Conservation (phyloP, 2,888 invertebrate species). For the Eupithecia insigniata region DNA sequence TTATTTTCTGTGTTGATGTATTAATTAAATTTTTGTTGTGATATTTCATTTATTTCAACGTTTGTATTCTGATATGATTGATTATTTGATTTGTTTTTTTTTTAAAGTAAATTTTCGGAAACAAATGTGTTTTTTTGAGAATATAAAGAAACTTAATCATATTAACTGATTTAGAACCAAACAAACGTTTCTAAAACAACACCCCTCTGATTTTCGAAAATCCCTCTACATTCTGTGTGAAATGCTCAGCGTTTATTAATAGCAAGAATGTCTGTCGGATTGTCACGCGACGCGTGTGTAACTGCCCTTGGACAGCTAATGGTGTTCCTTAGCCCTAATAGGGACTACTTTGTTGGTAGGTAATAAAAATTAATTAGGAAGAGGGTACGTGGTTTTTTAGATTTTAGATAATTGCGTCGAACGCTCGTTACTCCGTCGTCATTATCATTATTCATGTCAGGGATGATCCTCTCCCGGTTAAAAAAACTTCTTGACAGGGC, state of each 20-base stretch:
- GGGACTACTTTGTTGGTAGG: constrained; percentile 18
- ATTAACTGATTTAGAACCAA: too few relatives aligned
- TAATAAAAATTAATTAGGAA: background rate
- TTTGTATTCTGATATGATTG: too few relatives aligned
- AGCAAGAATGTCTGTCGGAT: constrained; percentile 35
- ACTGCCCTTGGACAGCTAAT: constrained; percentile 41
- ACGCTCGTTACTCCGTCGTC: background rate
- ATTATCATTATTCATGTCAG: background rate
- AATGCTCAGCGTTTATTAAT: constrained; percentile 41
- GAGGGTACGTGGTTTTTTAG: background rate
- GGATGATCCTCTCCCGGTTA: background rate
- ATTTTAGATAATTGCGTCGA: background rate
- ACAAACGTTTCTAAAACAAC: background rate
- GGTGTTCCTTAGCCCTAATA: constrained; percentile 27
- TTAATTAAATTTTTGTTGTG: too few relatives aligned
- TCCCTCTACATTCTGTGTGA: constrained; percentile 27
- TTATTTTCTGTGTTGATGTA: too few relatives aligned
- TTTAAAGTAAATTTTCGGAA: too few relatives aligned
- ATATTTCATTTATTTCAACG: too few relatives aligned
- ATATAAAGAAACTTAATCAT: too few relatives aligned
- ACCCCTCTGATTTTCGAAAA: background rate
- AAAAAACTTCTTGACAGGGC: background rate
- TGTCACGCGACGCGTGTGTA: constrained; percentile 43
- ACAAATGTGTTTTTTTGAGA: too few relatives aligned
- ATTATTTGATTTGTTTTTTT: too few relatives aligned